Evolutionary conservation across 2,797 vertebrate genomes (phyloP).

Genomic region (Pangasius sanitwongsei): DNA sequence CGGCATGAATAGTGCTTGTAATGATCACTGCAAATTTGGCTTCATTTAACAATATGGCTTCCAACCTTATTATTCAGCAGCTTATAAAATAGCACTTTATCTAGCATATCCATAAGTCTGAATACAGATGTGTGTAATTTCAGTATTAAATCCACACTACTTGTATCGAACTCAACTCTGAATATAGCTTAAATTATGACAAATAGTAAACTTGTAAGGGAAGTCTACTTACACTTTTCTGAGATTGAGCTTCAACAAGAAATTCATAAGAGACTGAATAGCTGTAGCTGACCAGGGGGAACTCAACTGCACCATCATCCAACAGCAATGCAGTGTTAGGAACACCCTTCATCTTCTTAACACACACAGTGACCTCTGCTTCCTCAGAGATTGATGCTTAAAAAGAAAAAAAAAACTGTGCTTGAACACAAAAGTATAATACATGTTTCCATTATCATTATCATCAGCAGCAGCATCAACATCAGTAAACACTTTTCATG

Average conservation of each 20-base stretch:
- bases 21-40: neutral
- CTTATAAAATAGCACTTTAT: neutral
- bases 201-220: neutral
- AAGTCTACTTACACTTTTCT: slow-evolving; percentile 32
- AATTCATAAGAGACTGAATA: slow-evolving; percentile 83
- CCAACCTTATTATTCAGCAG: neutral
- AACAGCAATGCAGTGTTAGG: slow-evolving; percentile 58
- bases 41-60: neutral
- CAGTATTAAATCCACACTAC: neutral
- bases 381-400: neutral
- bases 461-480: neutral
- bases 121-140: neutral
- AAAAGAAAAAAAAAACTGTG: neutral
- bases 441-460: neutral
- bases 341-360: slow-evolving; percentile 78
- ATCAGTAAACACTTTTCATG: neutral
- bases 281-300: slow-evolving; percentile 70
- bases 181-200: neutral
- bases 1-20: neutral
- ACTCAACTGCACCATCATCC: slow-evolving; percentile 59
- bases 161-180: neutral
- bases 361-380: slow-evolving; percentile 72
- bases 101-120: neutral
- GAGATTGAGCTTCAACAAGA: slow-evolving; percentile 36
- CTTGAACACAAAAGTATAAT: neutral